Conservation (phyloP, 2,113 vertebrate genomes). For the Rissa tridactyla region DNA sequence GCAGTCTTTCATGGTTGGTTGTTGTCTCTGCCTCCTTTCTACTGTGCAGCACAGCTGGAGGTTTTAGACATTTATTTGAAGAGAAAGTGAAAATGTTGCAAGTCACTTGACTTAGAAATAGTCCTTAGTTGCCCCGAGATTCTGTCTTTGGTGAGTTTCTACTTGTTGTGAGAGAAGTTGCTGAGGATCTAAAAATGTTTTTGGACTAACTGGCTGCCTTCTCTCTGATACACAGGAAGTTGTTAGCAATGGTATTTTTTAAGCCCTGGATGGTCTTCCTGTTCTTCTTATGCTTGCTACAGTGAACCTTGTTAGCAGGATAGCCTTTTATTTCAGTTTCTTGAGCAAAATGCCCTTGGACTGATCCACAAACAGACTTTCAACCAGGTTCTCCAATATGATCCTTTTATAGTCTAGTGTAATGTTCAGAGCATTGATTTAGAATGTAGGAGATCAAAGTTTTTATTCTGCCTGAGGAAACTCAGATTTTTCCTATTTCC, state of each 20-base stretch:
- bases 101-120: neutral
- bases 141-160: neutral
- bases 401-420: neutral
- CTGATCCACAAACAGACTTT: neutral
- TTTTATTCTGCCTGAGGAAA: neutral
- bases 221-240: neutral
- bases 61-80: neutral
- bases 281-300: neutral
- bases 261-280: neutral
- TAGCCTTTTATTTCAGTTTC: neutral
- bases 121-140: neutral
- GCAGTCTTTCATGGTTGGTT: neutral
- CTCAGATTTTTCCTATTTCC: neutral
- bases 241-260: neutral
- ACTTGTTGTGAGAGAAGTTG: neutral
- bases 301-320: neutral
- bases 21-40: neutral
- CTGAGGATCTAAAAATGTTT: neutral
- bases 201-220: neutral
- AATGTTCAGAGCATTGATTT: neutral
- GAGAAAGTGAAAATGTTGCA: neutral
- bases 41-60: neutral
- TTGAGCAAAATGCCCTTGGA: neutral
- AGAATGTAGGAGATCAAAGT: neutral
- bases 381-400: neutral